Conservation (phyloP, 2,113 vertebrate species). For the Misgurnus mizolepis region DNA sequence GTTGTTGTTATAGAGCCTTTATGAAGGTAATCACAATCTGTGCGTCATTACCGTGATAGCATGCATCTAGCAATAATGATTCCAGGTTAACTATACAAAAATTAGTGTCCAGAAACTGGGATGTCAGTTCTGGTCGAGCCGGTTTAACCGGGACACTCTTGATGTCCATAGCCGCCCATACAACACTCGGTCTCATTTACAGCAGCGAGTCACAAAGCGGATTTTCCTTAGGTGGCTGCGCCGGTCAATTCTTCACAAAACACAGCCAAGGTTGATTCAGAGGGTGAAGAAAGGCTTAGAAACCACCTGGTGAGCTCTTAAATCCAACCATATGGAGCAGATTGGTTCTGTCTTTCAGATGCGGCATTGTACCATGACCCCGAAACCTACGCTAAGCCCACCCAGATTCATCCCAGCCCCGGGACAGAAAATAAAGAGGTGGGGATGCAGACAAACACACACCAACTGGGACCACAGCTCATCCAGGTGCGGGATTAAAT, state of each 20-base stretch:
- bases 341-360: slow-evolving; percentile 24
- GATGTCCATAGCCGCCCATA: slow-evolving; percentile 18
- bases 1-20: slow-evolving; percentile 33
- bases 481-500: slow-evolving; percentile 69
- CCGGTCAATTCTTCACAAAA: slow-evolving; percentile 21
- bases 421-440: slow-evolving; percentile 7
- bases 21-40: slow-evolving; percentile 24
- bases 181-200: slow-evolving; percentile 34
- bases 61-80: not conserved
- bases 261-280: slow-evolving; percentile 4
- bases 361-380: slow-evolving; percentile 21
- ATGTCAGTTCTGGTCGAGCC: not conserved
- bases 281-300: slow-evolving; percentile 29
- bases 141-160: not conserved
- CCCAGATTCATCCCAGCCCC: slow-evolving; percentile 12
- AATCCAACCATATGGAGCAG: slow-evolving; percentile 23
- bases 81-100: slow-evolving; percentile 19
- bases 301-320: not conserved
- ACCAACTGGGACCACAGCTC: slow-evolving; percentile 51
- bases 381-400: slow-evolving; percentile 7
- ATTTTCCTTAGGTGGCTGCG: slow-evolving; percentile 52
- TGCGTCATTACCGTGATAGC: not conserved
- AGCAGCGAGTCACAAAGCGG: slow-evolving; percentile 24
- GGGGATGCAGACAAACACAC: slow-evolving; percentile 40
- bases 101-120: not conserved